These are phyloP conservation scores for Lamprologus ornatipinnis DNA, from an alignment of 2,113 vertebrate species.

Conservation along the genomic window DNA sequence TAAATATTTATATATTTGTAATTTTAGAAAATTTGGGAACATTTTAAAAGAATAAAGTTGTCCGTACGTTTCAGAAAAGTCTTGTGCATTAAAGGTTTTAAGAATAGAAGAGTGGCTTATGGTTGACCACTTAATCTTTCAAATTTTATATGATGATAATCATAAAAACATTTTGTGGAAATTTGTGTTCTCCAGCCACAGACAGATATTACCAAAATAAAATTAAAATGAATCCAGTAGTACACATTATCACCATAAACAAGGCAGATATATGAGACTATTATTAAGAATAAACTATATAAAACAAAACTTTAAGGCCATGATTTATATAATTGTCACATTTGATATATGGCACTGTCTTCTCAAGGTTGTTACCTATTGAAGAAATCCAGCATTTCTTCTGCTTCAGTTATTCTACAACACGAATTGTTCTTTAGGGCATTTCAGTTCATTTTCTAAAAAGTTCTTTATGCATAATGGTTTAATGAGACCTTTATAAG, in stretches of 20 bases:
- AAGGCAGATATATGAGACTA: not conserved
- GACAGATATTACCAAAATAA: not conserved
- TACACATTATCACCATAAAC: not conserved
- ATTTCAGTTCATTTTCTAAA: not conserved
- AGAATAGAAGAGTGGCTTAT: not conserved
- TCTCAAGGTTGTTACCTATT: not conserved
- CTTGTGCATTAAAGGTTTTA: not conserved
- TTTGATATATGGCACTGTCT: not conserved
- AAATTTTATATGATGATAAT: not conserved
- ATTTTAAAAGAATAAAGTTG: not conserved
- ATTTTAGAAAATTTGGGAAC: not conserved
- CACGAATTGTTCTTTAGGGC: not conserved
- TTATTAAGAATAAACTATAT: not conserved
- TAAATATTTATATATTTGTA: not conserved
- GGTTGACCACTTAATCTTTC: not conserved
- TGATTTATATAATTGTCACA: not conserved
- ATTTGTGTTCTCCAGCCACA: not conserved
- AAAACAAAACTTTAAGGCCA: not conserved
- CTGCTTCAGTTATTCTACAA: not conserved
- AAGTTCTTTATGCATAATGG: not conserved
- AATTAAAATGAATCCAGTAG: not conserved
- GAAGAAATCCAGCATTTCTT: not conserved
- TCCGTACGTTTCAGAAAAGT: not conserved
- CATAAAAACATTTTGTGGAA: not conserved
- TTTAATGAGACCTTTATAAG: not conserved